Evolutionary conservation across 2,888 invertebrate species (phyloP).

Genomic region (Orthosia incerta): DNA sequence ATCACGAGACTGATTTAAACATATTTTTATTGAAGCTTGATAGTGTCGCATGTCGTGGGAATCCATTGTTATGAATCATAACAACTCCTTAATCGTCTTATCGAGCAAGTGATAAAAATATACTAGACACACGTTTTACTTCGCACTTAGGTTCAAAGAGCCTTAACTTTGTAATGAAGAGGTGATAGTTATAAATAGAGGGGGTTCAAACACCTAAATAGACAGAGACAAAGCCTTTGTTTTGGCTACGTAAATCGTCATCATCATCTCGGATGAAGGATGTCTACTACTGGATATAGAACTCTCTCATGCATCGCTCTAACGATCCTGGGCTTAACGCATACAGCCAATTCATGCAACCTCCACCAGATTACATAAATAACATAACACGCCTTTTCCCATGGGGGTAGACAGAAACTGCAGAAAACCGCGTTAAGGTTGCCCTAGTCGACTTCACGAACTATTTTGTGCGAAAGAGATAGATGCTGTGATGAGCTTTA

Average conservation of each 20-base stretch:
- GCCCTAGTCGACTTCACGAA: no score
- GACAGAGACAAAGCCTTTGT: background rate
- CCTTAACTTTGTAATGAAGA: slow-evolving; percentile 10
- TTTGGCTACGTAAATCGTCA: background rate
- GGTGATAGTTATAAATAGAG: slow-evolving; percentile 2
- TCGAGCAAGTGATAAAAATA: slow-evolving; percentile 65
- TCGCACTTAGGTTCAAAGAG: slow-evolving; percentile 36
- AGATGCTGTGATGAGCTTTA: no score
- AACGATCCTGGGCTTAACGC: background rate
- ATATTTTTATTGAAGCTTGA: slow-evolving; percentile 10
- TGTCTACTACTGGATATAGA: background rate
- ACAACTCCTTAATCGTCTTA: slow-evolving; percentile 51
- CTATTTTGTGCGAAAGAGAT: no score
- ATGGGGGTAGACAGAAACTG: no score
- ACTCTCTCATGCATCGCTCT: background rate
- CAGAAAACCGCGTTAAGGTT: no score
- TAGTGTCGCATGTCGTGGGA: background rate
- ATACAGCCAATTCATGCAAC: background rate
- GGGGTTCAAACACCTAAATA: slow-evolving; percentile 7
- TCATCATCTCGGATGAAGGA: background rate
- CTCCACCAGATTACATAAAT: background rate
- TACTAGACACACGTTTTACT: slow-evolving; percentile 27
- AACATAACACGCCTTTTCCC: no score
- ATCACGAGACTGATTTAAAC: background rate
- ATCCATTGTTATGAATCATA: slow-evolving; percentile 58